Conservation (phyloP, 2,888 invertebrate species). For the Cheilosia vulpina region DNA sequence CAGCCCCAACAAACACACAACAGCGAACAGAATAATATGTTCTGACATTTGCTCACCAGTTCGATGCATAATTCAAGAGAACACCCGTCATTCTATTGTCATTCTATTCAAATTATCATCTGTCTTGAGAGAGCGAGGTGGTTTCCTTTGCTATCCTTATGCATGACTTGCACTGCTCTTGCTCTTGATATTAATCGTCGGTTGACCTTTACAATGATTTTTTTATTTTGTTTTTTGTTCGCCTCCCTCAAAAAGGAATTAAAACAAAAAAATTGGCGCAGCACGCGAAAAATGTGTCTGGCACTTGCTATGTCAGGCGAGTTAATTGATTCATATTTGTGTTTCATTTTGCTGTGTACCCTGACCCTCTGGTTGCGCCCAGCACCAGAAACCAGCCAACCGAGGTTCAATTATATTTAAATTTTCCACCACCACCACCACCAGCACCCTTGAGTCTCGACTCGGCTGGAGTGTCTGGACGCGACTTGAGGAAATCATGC, state of each 20-base stretch:
- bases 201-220: conserved; percentile 69
- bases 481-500: conserved; percentile 55
- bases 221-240: not conserved
- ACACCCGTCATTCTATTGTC: conserved; percentile 75
- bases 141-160: conserved; percentile 37
- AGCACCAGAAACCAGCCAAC: conserved; percentile 50
- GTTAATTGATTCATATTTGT: conserved; percentile 74
- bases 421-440: conserved; percentile 54
- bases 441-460: conserved; percentile 13
- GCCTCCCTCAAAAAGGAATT: not conserved
- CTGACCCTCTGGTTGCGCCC: conserved; percentile 20
- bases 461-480: conserved; percentile 27
- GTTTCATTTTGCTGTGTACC: conserved; percentile 49
- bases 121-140: conserved; percentile 49
- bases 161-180: conserved; percentile 20
- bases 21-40: conserved; percentile 33
- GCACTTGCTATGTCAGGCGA: conserved; percentile 68
- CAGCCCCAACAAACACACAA: conserved; percentile 43
- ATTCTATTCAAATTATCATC: conserved; percentile 75
- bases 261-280: conserved; percentile 53
- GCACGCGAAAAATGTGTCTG: conserved; percentile 72
- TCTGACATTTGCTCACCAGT: conserved; percentile 71
- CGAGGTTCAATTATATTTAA: conserved; percentile 75
- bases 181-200: conserved; percentile 67
- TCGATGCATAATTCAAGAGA: conserved; percentile 74